Evolutionary conservation across 2,797 vertebrate species (phyloP), one percentile per base, ranked within the genome.

Genomic region (Arrhamphus sclerolepis): DNA sequence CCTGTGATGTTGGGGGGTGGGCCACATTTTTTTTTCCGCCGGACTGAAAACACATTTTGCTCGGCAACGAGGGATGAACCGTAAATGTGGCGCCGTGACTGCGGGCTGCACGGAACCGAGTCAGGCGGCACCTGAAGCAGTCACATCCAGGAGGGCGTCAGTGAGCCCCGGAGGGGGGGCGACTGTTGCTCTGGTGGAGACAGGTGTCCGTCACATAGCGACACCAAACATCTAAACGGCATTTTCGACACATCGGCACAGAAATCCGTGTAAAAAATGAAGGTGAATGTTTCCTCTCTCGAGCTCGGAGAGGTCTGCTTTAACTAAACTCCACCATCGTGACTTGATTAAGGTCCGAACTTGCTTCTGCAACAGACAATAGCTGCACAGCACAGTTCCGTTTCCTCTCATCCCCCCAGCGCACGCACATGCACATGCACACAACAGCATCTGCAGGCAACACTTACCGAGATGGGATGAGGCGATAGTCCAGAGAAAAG

Each of bases 341-440:
- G 65, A 80, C 68, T 78, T 60, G 66, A 68, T 71, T 13, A 2
- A 46, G 76, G 29, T 81, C 82, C 61, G 54, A 89, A 89, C 83
- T 87, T 84, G 78, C 84, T 70, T 74, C 85, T 61, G 86, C 75
- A 83, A 80, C 79, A 92, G 90, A 93, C 92, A 93, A 93, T 92
- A 85, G 92, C 89, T 40, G 39, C 74, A 77, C 71, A 60, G 47
- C 72, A 58, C 22, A 20, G 60, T 53, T 46, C 50, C 31, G 59
- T 2, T 34, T 34, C 31, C 31, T 11, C 31, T 11, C 31, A 2
- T 34, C 20, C 42, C 42, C 42, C 42, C 42, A 26, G 24, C 3
- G n/a, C n/a, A n/a, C n/a, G n/a, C n/a, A n/a, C n/a, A n/a, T n/a
- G n/a, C n/a, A n/a, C n/a, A n/a, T n/a, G 11, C 42, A 43, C 17